Evolutionary conservation across 53 echinoderm and acorn worm species (phyloP).

Genomic region (Echinarachnius parma): DNA sequence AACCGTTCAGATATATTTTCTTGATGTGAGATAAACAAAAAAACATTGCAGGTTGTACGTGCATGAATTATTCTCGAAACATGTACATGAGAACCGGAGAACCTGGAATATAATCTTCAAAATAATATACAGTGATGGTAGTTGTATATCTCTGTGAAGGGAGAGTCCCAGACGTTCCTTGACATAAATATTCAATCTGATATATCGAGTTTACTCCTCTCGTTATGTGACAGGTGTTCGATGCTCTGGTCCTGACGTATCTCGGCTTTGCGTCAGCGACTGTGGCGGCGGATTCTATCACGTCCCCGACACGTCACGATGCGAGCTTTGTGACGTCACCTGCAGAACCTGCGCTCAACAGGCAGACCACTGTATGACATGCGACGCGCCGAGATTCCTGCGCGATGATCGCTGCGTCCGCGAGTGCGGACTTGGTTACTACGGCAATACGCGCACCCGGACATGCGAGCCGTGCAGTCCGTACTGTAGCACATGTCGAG

Average conservation of each 20-base stretch:
- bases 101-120: no score
- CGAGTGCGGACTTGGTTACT: slow-evolving; percentile 72
- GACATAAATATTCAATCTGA: no score
- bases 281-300: slow-evolving; percentile 84
- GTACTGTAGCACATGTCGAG: slow-evolving; percentile 71
- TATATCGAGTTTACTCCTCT: no score
- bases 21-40: no score
- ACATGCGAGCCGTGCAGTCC: slow-evolving; percentile 68
- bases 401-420: slow-evolving; percentile 53
- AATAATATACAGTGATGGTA: no score
- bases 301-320: slow-evolving; percentile 48
- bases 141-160: no score
- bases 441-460: slow-evolving; percentile 57
- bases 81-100: no score
- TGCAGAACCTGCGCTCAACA: slow-evolving; percentile 70
- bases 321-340: slow-evolving; percentile 71
- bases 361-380: slow-evolving; percentile 61
- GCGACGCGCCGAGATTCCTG: slow-evolving; percentile 80
- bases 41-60: no score
- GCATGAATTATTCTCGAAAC: no score
- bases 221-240: slow-evolving; percentile 63
- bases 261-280: slow-evolving; percentile 68
- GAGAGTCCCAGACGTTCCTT: no score
- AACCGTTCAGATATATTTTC: no score
- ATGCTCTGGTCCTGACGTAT: slow-evolving; percentile 85